Evolutionary conservation across 2,888 invertebrate species (phyloP).

Genomic region (Caenorhabditis sp.): DNA sequence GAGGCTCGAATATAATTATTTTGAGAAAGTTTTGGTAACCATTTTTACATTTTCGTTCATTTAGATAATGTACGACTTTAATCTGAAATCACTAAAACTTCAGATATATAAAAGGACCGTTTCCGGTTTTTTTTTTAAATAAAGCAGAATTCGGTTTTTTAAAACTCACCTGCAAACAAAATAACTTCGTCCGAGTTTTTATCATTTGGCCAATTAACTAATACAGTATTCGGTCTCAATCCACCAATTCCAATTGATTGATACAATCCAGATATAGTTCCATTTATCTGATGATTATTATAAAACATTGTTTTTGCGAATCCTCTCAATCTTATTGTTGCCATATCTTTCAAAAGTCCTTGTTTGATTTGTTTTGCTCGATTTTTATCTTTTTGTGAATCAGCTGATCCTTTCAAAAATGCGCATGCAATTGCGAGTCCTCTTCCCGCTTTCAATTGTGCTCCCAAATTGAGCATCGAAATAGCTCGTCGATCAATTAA

Average conservation of each 20-base stretch:
- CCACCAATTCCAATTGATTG: slow-evolving; percentile 97
- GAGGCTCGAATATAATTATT: too few species aligned
- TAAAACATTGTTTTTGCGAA: slow-evolving; percentile 93
- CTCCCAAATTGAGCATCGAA: slow-evolving; percentile 91
- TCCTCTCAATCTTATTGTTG: slow-evolving; percentile 92
- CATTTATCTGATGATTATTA: slow-evolving; percentile 74
- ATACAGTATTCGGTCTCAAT: slow-evolving; percentile 95
- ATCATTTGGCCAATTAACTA: slow-evolving; percentile 93
- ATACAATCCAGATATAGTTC: slow-evolving; percentile 74
- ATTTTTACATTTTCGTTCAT: too few species aligned
- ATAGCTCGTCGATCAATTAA: slow-evolving; percentile 63
- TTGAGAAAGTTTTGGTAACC: too few species aligned
- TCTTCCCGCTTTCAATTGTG: slow-evolving; percentile 83
- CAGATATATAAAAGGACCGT: too few species aligned
- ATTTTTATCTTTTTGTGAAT: slow-evolving; percentile 74
- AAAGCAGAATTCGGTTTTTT: too few species aligned
- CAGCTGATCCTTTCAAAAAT: slow-evolving; percentile 75
- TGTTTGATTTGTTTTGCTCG: slow-evolving; percentile 78
- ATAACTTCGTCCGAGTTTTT: slow-evolving; percentile 57
- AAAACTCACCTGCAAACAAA: slow-evolving; percentile 55
- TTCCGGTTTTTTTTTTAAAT: too few species aligned
- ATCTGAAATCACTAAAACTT: too few species aligned
- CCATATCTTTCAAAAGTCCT: slow-evolving; percentile 76
- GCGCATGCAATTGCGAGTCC: slow-evolving; percentile 93
- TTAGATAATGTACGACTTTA: too few species aligned